Percentiles rank a stretch among this genome's conserved stretches.
Evolutionary conservation across 2,113 vertebrate genomes (phyloP).

Genomic region (Chaetorhynchus papuensis): DNA sequence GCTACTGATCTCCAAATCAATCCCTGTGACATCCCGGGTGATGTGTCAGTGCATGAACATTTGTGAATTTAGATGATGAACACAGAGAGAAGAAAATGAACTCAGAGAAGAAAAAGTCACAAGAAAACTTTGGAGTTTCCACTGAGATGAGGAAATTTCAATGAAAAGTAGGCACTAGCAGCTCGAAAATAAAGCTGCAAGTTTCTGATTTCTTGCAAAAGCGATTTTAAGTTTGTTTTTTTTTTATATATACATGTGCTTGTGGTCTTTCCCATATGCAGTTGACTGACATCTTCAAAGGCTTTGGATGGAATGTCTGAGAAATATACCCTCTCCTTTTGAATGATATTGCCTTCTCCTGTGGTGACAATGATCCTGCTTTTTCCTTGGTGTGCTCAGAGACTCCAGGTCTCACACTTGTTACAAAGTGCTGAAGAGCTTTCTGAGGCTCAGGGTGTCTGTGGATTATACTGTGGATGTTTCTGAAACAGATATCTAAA

Average conservation of each 20-base stretch:
- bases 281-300: not conserved
- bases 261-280: not conserved
- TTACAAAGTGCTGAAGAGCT: not conserved
- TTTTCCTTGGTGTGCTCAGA: not conserved
- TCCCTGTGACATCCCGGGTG: not conserved
- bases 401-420: not conserved
- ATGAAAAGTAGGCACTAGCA: not conserved
- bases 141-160: not conserved
- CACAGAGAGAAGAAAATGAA: not conserved
- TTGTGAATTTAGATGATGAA: not conserved
- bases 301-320: not conserved
- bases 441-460: not conserved
- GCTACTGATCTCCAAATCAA: not conserved
- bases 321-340: not conserved
- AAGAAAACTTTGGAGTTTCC: not conserved
- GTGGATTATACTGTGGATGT: not conserved
- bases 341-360: not conserved
- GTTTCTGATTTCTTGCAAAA: not conserved
- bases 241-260: not conserved
- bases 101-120: not conserved
- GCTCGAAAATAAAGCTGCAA: not conserved
- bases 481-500: not conserved
- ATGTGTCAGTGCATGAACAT: not conserved
- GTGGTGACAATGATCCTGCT: accelerated
- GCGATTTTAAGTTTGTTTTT: not conserved